Base-by-base conservation (phyloP, 1,140 invertebrate genomes). In the Drosophila simulans region DNA sequence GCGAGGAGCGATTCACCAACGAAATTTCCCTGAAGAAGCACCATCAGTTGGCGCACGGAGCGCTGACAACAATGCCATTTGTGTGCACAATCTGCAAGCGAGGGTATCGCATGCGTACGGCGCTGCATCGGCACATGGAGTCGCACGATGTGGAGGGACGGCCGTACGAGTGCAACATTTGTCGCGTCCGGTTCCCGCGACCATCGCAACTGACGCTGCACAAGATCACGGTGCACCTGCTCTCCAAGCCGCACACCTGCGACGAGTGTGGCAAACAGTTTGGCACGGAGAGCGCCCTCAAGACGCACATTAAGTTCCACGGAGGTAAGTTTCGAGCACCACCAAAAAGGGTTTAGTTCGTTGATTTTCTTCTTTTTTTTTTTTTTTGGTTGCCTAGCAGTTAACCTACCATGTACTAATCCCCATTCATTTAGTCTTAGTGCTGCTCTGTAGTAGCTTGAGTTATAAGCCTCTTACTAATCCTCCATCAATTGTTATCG, bases 261-360 rank as follows among this genome's bases (percentile, higher is more conserved):
- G 75, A 91, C 40, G 82, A 86, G 48, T 92, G 91, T 62, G 90
- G 86, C 62, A 92, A 91, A 59, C 84, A 92, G 79, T 92, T 92
- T 73, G 90, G 90, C 42, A 86, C 81, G 42, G 85, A 92, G 83
- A 83, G 91, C 73, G 92, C 91, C 57, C 62, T 93, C 45, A 92
- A 92, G 70, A 90, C 92, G 49, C 92, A 93, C 74, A 81, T 86
- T 53, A 91, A 92, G 68, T 92, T 92, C 66, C 92, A 93, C 62
- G 92, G 91, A 66, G 92, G 92, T 91, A 88, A 80, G 90, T 85
- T 79, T 65, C 39, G 69, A 65, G 65, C 62, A 58, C 46, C 53
- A 59, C 64, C 62, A 72, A 63, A 63, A 40, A 35, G 69, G 45
- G 53, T 37, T 42, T 25, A 31, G 7, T 31, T 31, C 31, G 31